These are phyloP conservation scores for Toxotes chatareus DNA, from an alignment of 2,113 vertebrate genomes.

Conservation along the genomic window DNA sequence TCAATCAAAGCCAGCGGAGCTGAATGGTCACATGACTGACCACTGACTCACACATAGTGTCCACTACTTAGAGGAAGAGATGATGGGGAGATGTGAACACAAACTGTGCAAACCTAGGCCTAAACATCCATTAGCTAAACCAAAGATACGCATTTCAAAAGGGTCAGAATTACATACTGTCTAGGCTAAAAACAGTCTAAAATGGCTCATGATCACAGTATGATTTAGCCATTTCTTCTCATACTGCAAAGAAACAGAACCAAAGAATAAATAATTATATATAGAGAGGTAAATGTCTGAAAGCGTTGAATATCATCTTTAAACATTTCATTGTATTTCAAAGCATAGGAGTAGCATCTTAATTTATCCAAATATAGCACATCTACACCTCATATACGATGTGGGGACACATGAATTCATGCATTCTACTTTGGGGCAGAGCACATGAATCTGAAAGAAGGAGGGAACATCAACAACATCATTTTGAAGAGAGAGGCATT, in stretches of 20 bases:
- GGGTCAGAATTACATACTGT: not conserved
- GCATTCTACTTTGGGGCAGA: not conserved
- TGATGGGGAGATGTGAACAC: conserved; percentile 3
- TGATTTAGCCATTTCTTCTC: not conserved
- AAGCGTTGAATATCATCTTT: not conserved
- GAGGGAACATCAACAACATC: not conserved
- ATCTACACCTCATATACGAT: too few species aligned
- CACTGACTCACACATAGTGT: conserved; percentile 53
- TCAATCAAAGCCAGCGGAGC: conserved; percentile 85
- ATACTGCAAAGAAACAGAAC: not conserved
- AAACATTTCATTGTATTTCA: too few species aligned
- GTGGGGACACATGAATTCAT: too few species aligned
- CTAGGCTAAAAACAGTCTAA: not conserved
- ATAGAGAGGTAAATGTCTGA: not conserved
- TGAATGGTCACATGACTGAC: conserved; percentile 62
- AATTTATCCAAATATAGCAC: not conserved
- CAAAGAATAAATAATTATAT: not conserved
- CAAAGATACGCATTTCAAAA: not conserved
- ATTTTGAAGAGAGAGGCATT: not conserved
- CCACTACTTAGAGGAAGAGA: conserved; percentile 12
- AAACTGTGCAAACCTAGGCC: not conserved
- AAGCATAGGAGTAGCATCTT: not conserved
- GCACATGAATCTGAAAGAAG: not conserved
- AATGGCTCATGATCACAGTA: not conserved
- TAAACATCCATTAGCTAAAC: not conserved